A percentile compares a stretch with the other conserved stretches of the same genome.
phyloP scores from a whole-genome alignment of 2,888 invertebrate species.

The Deilephila porcellus region DNA sequence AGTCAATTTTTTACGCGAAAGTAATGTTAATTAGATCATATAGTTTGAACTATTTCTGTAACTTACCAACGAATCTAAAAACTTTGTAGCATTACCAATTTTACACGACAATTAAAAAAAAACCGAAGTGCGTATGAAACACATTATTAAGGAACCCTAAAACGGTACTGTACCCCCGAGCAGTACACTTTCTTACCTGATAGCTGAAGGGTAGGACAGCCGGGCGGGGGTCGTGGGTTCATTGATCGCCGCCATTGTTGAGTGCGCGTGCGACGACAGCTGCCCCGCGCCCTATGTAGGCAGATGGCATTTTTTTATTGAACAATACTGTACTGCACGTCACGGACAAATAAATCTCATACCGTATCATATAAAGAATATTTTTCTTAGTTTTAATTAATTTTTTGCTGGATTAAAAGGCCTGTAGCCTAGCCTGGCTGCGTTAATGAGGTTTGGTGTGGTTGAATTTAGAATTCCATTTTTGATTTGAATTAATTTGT shows the following conservation, averaged over 20 bases:
- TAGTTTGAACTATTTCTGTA: too few species aligned
- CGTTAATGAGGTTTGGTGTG: neutral
- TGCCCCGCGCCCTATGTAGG: conserved; percentile 66
- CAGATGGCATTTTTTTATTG: conserved; percentile 67
- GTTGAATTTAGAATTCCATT: too few species aligned
- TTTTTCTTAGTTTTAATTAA: neutral
- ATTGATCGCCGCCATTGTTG: conserved; percentile 78
- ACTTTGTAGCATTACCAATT: neutral
- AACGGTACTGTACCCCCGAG: conserved; percentile 35
- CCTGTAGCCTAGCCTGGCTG: neutral
- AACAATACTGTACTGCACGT: conserved; percentile 42
- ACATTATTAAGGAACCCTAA: neutral
- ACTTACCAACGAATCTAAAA: too few species aligned
- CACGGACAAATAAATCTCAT: conserved; percentile 24
- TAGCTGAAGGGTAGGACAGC: conserved; percentile 53
- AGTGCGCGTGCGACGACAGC: conserved; percentile 80
- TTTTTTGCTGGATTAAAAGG: neutral
- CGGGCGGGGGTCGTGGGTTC: conserved; percentile 75
- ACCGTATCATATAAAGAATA: neutral
- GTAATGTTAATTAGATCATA: too few species aligned
- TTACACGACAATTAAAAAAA: too few species aligned
- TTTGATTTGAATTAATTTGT: too few species aligned
- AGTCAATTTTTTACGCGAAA: too few species aligned
- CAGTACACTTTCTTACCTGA: conserved; percentile 56
- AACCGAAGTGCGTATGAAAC: neutral